Evolutionary conservation across 2,888 invertebrate species (phyloP).

Genomic region (Argyra leucocephala): DNA sequence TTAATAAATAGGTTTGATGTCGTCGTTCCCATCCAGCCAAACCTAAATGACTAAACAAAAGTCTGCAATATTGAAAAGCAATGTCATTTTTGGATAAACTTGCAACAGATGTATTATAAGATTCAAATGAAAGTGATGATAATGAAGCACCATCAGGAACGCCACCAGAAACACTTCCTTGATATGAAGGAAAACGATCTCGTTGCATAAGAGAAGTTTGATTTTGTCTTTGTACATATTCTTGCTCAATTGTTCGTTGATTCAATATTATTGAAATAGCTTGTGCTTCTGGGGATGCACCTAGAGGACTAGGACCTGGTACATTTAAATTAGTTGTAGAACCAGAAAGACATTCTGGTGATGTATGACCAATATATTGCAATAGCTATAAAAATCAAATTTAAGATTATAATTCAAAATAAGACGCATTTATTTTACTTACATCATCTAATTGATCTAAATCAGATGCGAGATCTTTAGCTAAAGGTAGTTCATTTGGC

Average conservation of each 20-base stretch:
- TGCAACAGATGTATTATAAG: conserved; percentile 38
- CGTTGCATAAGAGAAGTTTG: conserved; percentile 22
- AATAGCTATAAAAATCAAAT: conserved; percentile 52
- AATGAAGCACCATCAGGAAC: conserved; percentile 20
- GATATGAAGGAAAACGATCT: neutral
- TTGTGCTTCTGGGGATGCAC: conserved; percentile 69
- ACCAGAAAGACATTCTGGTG: conserved; percentile 71
- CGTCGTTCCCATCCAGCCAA: conserved; percentile 83
- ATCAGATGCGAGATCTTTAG: conserved; percentile 72
- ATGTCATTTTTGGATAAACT: conserved; percentile 48
- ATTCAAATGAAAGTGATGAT: conserved; percentile 44
- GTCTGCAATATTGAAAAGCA: conserved; percentile 75
- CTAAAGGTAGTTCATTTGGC: conserved; percentile 67
- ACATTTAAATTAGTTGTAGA: conserved; percentile 64
- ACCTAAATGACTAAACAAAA: conserved; percentile 86
- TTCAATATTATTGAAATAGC: conserved; percentile 75
- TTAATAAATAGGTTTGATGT: conserved; percentile 71
- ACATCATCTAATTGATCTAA: conserved; percentile 90
- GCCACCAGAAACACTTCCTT: conserved; percentile 14
- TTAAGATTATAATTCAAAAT: neutral
- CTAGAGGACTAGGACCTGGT: conserved; percentile 65
- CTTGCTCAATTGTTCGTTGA: conserved; percentile 75
- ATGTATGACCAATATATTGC: conserved; percentile 83
- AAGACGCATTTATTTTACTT: conserved; percentile 41
- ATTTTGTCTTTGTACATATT: conserved; percentile 49